Evolutionary conservation across 2,888 invertebrate species (phyloP).

Genomic region (Ophioninae sp.): DNA sequence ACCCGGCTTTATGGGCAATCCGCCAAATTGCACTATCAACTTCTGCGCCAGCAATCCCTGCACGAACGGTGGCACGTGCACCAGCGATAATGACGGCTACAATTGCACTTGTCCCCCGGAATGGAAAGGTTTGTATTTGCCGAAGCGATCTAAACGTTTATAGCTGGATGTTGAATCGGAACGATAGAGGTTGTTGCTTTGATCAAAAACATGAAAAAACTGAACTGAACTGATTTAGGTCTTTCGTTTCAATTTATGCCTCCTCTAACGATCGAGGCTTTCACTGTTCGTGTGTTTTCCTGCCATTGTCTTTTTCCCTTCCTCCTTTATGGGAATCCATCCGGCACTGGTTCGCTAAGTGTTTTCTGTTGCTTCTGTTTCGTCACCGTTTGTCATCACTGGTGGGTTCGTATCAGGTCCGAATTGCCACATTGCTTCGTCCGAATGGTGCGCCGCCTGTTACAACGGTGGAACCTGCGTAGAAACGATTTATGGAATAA

Average conservation of each 20-base stretch:
- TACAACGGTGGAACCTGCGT: constrained; percentile 83
- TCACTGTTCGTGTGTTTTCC: background rate
- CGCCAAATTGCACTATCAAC: constrained; percentile 81
- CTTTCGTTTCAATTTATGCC: background rate
- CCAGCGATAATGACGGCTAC: constrained; percentile 82
- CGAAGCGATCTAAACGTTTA: background rate
- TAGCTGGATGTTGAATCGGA: background rate
- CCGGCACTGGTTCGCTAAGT: constrained; percentile 15
- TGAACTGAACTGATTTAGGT: background rate
- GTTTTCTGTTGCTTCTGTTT: constrained; percentile 52
- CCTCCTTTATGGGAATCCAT: background rate
- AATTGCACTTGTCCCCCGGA: constrained; percentile 88
- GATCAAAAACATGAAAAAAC: background rate
- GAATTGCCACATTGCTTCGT: constrained; percentile 69
- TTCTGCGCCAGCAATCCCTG: constrained; percentile 88
- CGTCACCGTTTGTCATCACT: constrained; percentile 23
- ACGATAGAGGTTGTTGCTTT: background rate
- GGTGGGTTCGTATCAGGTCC: constrained; percentile 66
- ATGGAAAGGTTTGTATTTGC: constrained; percentile 85
- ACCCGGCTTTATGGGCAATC: constrained; percentile 82
- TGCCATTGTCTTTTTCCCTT: background rate
- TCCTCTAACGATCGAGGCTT: background rate
- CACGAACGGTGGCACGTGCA: constrained; percentile 89
- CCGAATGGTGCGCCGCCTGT: constrained; percentile 76
- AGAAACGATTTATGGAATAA: constrained; percentile 72